A percentile compares a stretch with the other conserved stretches of the same genome.
phyloP scores from a whole-genome alignment of 2,888 invertebrate species.

The Drosophila emarginata region DNA sequence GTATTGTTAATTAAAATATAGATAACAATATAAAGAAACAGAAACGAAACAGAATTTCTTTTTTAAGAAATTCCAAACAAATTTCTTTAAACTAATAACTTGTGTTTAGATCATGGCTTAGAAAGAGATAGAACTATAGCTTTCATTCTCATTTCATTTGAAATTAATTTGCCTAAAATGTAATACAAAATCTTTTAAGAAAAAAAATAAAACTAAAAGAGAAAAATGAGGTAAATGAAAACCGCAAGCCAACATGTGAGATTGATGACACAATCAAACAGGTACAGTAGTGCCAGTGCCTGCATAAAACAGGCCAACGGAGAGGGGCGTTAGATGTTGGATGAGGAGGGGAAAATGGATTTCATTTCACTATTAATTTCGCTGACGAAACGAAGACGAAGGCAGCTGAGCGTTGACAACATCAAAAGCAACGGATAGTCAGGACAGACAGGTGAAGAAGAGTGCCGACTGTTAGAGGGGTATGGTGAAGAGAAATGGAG shows the following conservation, averaged over 20 bases:
- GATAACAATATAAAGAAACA: too few relatives aligned
- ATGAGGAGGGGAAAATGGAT: constrained; percentile 58
- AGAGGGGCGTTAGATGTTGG: neutral
- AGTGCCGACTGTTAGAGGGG: constrained; percentile 15
- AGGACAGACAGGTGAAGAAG: constrained; percentile 50
- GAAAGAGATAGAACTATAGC: neutral
- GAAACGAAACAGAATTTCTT: too few relatives aligned
- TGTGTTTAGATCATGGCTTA: neutral
- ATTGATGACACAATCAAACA: constrained; percentile 68
- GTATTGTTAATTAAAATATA: too few relatives aligned
- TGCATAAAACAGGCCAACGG: constrained; percentile 4
- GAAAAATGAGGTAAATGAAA: constrained; percentile 27
- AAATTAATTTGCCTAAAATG: constrained; percentile 66
- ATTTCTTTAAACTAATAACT: neutral
- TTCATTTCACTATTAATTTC: constrained; percentile 75
- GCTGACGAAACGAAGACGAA: constrained; percentile 27
- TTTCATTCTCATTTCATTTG: neutral
- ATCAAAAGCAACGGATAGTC: constrained; percentile 53
- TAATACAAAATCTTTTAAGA: constrained; percentile 45
- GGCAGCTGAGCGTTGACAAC: constrained; percentile 55
- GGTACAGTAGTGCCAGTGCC: constrained; percentile 29
- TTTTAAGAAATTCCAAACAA: too few relatives aligned
- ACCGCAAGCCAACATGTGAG: constrained; percentile 51
- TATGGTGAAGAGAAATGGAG: neutral
- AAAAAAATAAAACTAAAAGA: constrained; percentile 24